Base-by-base conservation (phyloP, 2,797 vertebrate species). In the Glyptemys insculpta region DNA sequence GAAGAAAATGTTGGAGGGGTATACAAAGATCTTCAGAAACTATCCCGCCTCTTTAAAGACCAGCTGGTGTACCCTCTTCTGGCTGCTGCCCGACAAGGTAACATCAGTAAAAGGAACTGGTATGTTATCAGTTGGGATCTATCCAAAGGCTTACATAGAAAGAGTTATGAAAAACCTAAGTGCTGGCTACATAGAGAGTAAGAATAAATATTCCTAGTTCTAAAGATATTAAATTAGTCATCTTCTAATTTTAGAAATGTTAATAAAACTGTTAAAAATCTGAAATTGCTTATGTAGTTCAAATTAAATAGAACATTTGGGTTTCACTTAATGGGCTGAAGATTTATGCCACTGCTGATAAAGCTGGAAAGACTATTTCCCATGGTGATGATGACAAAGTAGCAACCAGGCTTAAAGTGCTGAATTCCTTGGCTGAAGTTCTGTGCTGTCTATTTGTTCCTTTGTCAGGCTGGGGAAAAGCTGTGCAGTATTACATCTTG, bases 1-100 rank as follows among this genome's bases (percentile, higher is more conserved):
- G 99, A 98, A 79, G 98, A 98, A 93, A 97, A 98, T 52, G 98
- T 98, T n/a, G 98, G 98, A 2, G 97, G 96, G 1, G 97, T 98
- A 34, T 99, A 99, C 97, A 99, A 96, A 98, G 98, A 99, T 56
- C 98, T 99, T 91, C 98, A 97, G 93, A 99, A 99, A 97, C 97
- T 99, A 79, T 99, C 99, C 2, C 98, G 99, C 16, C 95, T 99
- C 86, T 99, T 99, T 98, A 99, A 99, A 97, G 99, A 99, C 97
- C 99, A 99, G 96, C 96, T 99, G 96, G 99, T 99, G 6, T 99
- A 99, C 81, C 99, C 99, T 59, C 98, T 99, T 91, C 98, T 99
- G 85, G 99, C 99, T 68, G 98, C 99, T 56, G 98, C 99, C 83
- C 98, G 99, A 97, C 99, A 99, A 98, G 99, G 99, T 99, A 97